A percentile compares a stretch with the other conserved stretches of the same genome.
These are phyloP conservation scores for Osmerus eperlanus DNA, from an alignment of 2,113 vertebrate species.

Conservation along the genomic window DNA sequence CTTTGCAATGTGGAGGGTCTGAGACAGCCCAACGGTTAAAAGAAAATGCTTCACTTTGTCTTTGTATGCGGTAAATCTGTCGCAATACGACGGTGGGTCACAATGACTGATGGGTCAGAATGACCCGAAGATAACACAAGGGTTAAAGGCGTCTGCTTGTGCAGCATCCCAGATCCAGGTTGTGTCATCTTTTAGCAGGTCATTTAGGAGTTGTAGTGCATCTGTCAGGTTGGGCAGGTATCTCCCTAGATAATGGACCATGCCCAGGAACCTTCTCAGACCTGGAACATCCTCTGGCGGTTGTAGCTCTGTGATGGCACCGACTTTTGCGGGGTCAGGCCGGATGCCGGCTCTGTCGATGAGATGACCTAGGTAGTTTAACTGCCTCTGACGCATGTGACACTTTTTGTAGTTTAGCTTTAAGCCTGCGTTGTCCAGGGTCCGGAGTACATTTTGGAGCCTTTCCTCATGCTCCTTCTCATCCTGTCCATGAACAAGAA, in stretches of 20 bases:
- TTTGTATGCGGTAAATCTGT: too few species aligned
- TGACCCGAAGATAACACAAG: too few species aligned
- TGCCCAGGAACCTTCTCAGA: slow-evolving; percentile 11
- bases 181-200: neutral
- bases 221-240: slow-evolving; percentile 6
- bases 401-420: neutral
- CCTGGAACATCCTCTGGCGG: neutral
- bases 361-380: neutral
- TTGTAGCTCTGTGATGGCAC: neutral
- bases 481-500: slow-evolving; percentile 21
- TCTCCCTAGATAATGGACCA: slow-evolving; percentile 9
- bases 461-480: slow-evolving; percentile 22
- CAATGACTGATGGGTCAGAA: too few species aligned
- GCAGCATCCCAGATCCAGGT: neutral
- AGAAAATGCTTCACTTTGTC: too few species aligned
- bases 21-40: too few species aligned
- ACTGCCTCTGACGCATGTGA: neutral
- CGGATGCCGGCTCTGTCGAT: neutral
- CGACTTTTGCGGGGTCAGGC: too few species aligned
- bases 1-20: too few species aligned
- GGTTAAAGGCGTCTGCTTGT: slow-evolving; percentile 13
- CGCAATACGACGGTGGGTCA: too few species aligned
- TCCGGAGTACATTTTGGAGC: neutral
- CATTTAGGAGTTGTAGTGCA: neutral
- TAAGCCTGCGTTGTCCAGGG: neutral